phyloP scores from a whole-genome alignment of 2,113 vertebrate species.

The Dasyurus viverrinus region DNA sequence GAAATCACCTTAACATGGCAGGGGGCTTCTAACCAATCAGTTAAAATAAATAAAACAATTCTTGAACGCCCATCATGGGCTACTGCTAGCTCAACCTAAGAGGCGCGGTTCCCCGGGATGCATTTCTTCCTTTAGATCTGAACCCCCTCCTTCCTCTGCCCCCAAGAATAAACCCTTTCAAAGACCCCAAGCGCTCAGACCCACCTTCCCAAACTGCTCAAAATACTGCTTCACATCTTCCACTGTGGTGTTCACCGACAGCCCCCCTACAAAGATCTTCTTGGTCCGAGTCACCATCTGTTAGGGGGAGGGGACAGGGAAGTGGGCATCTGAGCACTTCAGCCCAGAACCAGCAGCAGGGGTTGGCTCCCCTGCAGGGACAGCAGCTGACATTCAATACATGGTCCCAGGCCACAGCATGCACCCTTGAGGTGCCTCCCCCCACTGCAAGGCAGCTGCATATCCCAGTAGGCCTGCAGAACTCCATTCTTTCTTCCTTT shows the following conservation, averaged over 20 bases:
- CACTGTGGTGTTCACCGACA: slow-evolving; percentile 98
- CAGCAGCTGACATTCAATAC: slow-evolving; percentile 77
- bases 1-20: slow-evolving; percentile 10
- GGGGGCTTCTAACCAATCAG: not conserved
- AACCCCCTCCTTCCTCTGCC: not conserved
- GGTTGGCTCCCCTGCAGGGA: slow-evolving; percentile 69
- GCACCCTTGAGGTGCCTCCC: slow-evolving; percentile 36
- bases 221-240: slow-evolving; percentile 99
- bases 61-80: not conserved
- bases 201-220: slow-evolving; percentile 99
- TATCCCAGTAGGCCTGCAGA: slow-evolving; percentile 52
- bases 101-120: not conserved
- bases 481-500: not conserved
- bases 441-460: slow-evolving; percentile 67
- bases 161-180: not conserved
- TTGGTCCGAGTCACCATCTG: slow-evolving; percentile 99
- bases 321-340: slow-evolving; percentile 76
- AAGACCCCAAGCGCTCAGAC: slow-evolving; percentile 58
- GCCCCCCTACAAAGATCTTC: slow-evolving; percentile 99
- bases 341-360: slow-evolving; percentile 74
- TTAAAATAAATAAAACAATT: not conserved
- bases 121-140: not conserved
- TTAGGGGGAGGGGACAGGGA: slow-evolving; percentile 79
- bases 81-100: not conserved
- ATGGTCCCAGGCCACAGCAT: slow-evolving; percentile 58